Evolutionary conservation across 2,113 vertebrate genomes (phyloP).

Genomic region (Climacteris rufus): DNA sequence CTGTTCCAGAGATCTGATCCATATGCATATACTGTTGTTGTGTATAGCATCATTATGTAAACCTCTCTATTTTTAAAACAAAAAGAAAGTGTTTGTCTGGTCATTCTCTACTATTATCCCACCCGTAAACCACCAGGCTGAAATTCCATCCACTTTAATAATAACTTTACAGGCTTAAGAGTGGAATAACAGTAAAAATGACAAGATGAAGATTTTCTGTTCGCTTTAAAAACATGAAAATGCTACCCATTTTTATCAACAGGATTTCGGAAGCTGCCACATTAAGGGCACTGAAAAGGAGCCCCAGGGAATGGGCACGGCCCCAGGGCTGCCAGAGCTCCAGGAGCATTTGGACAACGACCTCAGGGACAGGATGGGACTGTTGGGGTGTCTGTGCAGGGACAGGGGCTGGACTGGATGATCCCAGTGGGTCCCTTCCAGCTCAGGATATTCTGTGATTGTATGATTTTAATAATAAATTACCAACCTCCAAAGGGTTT

Average conservation of each 20-base stretch:
- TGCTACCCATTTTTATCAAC: neutral
- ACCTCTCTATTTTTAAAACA: constrained; percentile 8
- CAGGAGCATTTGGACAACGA: rapidly evolving
- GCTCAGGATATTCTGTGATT: neutral
- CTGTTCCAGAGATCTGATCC: neutral
- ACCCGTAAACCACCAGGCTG: neutral
- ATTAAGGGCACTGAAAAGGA: neutral
- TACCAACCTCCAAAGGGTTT: neutral
- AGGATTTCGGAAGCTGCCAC: neutral
- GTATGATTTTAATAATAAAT: neutral
- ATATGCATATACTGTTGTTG: neutral
- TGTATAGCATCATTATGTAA: neutral
- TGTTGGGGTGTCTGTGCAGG: neutral
- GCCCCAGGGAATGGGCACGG: neutral
- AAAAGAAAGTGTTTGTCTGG: neutral
- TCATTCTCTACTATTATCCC: neutral
- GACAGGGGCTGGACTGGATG: neutral
- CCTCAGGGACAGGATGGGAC: neutral
- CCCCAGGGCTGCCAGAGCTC: neutral
- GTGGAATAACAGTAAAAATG: neutral
- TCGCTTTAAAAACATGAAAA: neutral
- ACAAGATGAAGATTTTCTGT: neutral
- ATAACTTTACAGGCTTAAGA: neutral
- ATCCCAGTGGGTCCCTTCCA: neutral
- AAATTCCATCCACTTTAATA: constrained; percentile 4